Evolutionary conservation across 1,140 invertebrate genomes (phyloP).

Genomic region (Caenorhabditis elegans): DNA sequence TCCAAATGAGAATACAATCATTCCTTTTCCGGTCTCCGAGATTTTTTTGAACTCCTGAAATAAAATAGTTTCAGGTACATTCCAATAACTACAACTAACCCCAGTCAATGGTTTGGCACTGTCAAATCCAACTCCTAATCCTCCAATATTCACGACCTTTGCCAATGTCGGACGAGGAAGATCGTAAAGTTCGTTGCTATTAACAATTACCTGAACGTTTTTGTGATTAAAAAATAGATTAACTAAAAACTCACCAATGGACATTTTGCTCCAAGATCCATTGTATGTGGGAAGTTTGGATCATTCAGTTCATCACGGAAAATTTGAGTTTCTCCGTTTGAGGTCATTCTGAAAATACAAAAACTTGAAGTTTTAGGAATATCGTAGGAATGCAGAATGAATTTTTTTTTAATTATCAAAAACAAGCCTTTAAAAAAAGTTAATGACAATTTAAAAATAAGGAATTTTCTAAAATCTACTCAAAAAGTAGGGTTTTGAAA

Average conservation of each 20-base stretch:
- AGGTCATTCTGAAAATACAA: conserved; percentile 22
- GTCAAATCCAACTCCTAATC: conserved; percentile 45
- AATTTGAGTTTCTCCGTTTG: conserved; percentile 33
- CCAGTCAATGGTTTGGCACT: conserved; percentile 44
- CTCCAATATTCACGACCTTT: conserved; percentile 51
- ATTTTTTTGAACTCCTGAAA: conserved; percentile 23
- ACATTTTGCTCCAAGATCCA: conserved; percentile 39
- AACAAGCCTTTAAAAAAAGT: too few species aligned
- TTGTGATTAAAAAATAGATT: neutral
- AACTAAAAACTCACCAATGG: neutral
- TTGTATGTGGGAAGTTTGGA: conserved; percentile 41
- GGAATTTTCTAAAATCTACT: too few species aligned
- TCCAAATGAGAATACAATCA: conserved; percentile 42
- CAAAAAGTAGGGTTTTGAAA: too few species aligned
- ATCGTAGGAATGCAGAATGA: too few species aligned
- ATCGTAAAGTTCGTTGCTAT: conserved; percentile 45
- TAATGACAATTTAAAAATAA: too few species aligned
- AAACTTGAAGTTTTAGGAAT: too few species aligned
- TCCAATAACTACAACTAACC: neutral
- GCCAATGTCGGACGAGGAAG: conserved; percentile 44
- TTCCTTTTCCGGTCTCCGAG: conserved; percentile 23
- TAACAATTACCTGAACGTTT: conserved; percentile 35
- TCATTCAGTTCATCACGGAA: conserved; percentile 44
- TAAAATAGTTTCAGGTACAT: neutral
- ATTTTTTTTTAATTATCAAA: too few species aligned